Conservation (phyloP, 1,140 invertebrate genomes). For the Caerostris extrusa region DNA sequence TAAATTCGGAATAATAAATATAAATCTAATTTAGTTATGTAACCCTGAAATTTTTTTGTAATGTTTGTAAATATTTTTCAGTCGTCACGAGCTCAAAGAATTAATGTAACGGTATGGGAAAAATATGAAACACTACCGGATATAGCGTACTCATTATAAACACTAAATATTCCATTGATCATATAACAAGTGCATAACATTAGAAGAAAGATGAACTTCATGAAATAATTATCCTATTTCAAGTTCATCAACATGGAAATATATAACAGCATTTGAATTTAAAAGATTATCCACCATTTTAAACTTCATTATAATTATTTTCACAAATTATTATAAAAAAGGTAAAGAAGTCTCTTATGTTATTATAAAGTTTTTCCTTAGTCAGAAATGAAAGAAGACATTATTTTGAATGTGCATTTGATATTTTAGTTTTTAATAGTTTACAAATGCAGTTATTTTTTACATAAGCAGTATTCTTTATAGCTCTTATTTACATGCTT, state of each 20-base stretch:
- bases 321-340: no score
- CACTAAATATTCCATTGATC: not conserved
- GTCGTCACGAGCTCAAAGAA: not conserved
- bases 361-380: no score
- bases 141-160: not conserved
- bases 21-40: no score
- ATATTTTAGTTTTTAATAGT: no score
- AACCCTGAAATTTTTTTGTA: no score
- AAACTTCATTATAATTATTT: not conserved
- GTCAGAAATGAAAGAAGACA: no score
- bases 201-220: not conserved
- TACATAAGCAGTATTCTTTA: not conserved
- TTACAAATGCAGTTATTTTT: no score
- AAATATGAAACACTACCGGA: not conserved
- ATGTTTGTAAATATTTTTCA: no score
- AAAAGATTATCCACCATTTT: slow-evolving; percentile 21
- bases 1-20: no score
- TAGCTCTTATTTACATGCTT: not conserved
- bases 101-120: not conserved
- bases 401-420: no score
- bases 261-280: not conserved
- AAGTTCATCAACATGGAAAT: slow-evolving; percentile 19
- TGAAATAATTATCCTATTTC: not conserved
- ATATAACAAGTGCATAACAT: slow-evolving; percentile 16
- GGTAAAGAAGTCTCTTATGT: no score